These are phyloP conservation scores for Stegastes partitus DNA, from an alignment of 2,113 vertebrate species.

Conservation along the genomic window DNA sequence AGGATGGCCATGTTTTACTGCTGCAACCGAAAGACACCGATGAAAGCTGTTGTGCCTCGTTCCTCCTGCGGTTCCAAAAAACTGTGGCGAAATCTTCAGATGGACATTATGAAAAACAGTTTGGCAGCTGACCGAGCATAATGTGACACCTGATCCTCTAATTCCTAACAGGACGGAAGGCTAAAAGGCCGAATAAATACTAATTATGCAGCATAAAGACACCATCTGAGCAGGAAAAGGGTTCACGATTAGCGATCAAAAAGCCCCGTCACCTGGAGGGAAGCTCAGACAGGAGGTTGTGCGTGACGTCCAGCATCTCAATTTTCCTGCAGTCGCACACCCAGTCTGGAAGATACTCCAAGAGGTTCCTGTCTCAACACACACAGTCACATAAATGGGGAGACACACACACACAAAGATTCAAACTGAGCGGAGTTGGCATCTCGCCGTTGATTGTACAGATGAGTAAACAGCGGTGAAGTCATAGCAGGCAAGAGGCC, in stretches of 20 bases:
- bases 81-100: neutral
- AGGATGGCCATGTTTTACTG: conserved; percentile 28
- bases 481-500: neutral
- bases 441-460: conserved; percentile 19
- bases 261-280: conserved; percentile 87
- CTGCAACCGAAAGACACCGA: conserved; percentile 22
- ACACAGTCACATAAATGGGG: conserved; percentile 42
- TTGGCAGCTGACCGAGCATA: neutral
- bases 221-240: neutral
- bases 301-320: conserved; percentile 92
- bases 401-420: conserved; percentile 42
- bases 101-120: neutral
- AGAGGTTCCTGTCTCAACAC: conserved; percentile 89
- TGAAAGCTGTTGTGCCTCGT: conserved; percentile 1
- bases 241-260: conserved; percentile 13
- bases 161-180: neutral
- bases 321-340: conserved; percentile 95
- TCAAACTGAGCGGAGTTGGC: conserved; percentile 52
- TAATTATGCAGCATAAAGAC: conserved; percentile 4
- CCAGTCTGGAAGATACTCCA: conserved; percentile 94
- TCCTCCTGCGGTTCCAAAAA: neutral
- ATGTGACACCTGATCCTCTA: conserved; percentile 25
- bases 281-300: conserved; percentile 91
- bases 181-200: neutral
- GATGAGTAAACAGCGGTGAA: neutral